Evolutionary conservation across 2,888 invertebrate genomes (phyloP), one percentile per base, ranked within the genome.

Genomic region (Diarsia rubi): DNA sequence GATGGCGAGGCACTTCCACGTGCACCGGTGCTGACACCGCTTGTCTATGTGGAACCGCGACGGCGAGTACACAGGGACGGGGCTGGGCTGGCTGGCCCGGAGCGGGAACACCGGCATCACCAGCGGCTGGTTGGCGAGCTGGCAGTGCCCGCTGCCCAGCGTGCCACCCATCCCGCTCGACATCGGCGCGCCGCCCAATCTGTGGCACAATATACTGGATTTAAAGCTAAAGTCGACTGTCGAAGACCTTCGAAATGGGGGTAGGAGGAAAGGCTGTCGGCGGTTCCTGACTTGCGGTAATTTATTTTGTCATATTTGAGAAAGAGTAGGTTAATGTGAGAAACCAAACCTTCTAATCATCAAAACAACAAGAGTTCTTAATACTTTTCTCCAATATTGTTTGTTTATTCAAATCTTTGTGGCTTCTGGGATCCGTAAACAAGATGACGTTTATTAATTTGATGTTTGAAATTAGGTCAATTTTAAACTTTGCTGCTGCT

Each of bases 1-100:
- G 95, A 99, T 98, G 95, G 99, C 98, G 94, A 98, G 98, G 96
- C 99, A 99, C 97, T 99, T 99, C 99, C 99, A 99, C 93, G 99
- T 98, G 97, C 99, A 99, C 89, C 98, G 97, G 95, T 98, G 98
- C 95, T 98, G 98, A 97, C 98, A 99, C 89, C 98, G 98, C 96
- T 99, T 99, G 97, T 99, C 98, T 97, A 99, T 98, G 97, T 98
- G 98, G 97, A 99, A 99, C 95, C 99, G 98, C 93, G 98, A 98
- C 93, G 98, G 98, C 91, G 98, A 98, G 97, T 98, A 98, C 31
- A 96, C 96, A 9, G 96, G 96, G 89, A 96, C 96, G 86, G 98
- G 98, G 93, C 98, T 98, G 91, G 98, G 98, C 94, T 98, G 98
- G 89, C 98, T 98, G 92, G 98, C 98, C 82, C 98, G 97, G 89